phyloP scores from a whole-genome alignment of 2,888 invertebrate genomes.

The Latheticus oryzae region DNA sequence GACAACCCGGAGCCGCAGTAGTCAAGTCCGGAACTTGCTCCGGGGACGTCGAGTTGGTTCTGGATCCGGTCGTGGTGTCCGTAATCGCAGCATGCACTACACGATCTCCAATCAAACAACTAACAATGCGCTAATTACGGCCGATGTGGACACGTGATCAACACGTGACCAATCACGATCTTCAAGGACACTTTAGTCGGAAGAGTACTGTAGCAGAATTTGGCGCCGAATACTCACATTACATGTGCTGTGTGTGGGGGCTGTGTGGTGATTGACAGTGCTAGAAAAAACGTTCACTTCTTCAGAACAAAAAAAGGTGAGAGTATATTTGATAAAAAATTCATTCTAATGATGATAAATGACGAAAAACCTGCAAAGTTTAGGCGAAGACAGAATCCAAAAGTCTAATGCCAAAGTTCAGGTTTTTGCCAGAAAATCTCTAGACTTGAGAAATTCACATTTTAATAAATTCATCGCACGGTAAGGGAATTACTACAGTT shows the following conservation, averaged over 20 bases:
- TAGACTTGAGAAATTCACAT: constrained; percentile 23
- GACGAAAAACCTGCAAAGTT: no score
- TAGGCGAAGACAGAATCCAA: no score
- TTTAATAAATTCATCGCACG: constrained; percentile 9
- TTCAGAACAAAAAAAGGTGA: no score
- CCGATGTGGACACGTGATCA: constrained; percentile 21
- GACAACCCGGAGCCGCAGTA: constrained; percentile 62
- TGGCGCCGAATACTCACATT: background rate
- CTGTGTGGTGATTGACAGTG: no score
- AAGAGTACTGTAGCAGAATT: background rate
- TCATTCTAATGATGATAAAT: no score
- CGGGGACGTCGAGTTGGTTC: constrained; percentile 34
- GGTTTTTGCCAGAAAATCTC: no score
- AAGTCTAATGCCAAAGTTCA: no score
- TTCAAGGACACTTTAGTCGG: background rate
- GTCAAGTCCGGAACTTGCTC: constrained; percentile 51
- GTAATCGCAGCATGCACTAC: constrained; percentile 16
- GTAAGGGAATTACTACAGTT: constrained; percentile 7
- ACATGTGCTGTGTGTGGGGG: no score
- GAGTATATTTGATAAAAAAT: no score
- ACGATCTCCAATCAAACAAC: constrained; percentile 28
- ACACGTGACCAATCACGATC: constrained; percentile 16
- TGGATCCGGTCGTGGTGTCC: constrained; percentile 11
- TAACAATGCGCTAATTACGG: constrained; percentile 8
- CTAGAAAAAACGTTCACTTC: no score